Base-by-base conservation (phyloP, 2,888 invertebrate genomes). In the Polymixis flavicincta region DNA sequence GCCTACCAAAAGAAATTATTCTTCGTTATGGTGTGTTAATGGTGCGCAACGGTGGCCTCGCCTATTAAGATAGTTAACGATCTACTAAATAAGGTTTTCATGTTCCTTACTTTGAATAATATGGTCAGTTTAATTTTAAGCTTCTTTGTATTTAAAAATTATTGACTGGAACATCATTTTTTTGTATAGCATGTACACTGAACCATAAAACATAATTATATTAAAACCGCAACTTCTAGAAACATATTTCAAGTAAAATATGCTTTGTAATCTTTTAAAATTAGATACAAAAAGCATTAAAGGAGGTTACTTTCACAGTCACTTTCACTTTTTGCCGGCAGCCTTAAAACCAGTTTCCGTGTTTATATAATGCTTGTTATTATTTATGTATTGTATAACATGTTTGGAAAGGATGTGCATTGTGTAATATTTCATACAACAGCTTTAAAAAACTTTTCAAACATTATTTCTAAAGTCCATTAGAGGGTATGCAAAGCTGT, bases 271-370 rank as follows among this genome's bases (percentile, higher is more conserved):
- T 64, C 1, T 50, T 65, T 28, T 14, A 0, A 28, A 61, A 25
- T 1, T 13, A 48, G 13, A 13, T 9, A 50, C 37, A 45, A n/a
- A 52, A 11, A 4, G 8, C 0, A 0, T 1, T 32, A 42, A 28
- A 80, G 63, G 60, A 80, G 25, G 60, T 55, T 3, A 81, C 77
- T 64, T 64, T 59, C 60, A 5, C 55, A 5, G 7, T 45, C 14
- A 60, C 78, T 75, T 81, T 78, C 76, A 55, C 67, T 80, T 73
- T 45, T 1, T 45, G 57, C 57, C 0, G 9, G 0, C n/a, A 52
- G 65, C 48, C 22, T 81, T 45, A 45, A 67, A 81, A 78, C 78
- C 32, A n/a, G 81, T 81, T 81, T 75, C 13, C 3, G 0, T 37
- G 5, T 60, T 67, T 61, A 75, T 37, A 19, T 59, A 74, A 77